Conservation (phyloP, 2,888 invertebrate genomes). For the Aplocera efformata region DNA sequence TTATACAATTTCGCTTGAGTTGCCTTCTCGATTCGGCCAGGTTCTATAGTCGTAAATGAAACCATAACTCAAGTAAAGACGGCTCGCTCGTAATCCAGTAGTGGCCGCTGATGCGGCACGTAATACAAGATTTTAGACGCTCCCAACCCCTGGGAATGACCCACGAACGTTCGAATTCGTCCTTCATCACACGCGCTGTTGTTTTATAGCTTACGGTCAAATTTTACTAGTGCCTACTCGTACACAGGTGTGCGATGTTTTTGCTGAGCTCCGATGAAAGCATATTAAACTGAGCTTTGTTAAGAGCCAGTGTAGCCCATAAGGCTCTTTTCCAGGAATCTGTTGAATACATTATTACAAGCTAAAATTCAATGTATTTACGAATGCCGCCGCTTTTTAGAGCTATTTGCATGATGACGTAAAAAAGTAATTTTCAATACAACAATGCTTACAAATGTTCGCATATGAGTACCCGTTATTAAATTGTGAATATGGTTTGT, state of each 20-base stretch:
- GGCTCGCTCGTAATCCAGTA: slow-evolving; percentile 56
- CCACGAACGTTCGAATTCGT: slow-evolving; percentile 56
- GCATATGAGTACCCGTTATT: slow-evolving; percentile 24
- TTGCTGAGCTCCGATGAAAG: slow-evolving; percentile 5
- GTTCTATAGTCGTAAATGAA: slow-evolving; percentile 54
- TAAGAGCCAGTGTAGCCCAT: not conserved
- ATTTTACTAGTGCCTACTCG: slow-evolving; percentile 36
- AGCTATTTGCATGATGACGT: slow-evolving; percentile 5
- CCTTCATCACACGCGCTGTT: slow-evolving; percentile 57
- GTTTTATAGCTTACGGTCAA: slow-evolving; percentile 57
- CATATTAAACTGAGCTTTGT: slow-evolving; percentile 10
- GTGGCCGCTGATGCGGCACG: slow-evolving; percentile 61
- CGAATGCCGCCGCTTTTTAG: not conserved
- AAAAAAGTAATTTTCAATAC: slow-evolving; percentile 22
- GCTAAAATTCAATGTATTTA: no score
- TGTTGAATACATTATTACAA: no score
- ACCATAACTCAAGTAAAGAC: slow-evolving; percentile 58
- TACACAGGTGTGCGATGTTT: slow-evolving; percentile 44
- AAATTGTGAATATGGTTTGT: slow-evolving; percentile 24
- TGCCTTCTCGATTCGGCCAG: slow-evolving; percentile 27
- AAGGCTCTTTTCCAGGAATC: no score
- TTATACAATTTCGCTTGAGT: slow-evolving; percentile 24
- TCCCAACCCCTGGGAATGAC: slow-evolving; percentile 52
- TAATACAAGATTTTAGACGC: slow-evolving; percentile 60
- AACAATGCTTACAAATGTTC: slow-evolving; percentile 29